Conservation (phyloP, 2,113 vertebrate genomes). For the Actenoides hombroni region DNA sequence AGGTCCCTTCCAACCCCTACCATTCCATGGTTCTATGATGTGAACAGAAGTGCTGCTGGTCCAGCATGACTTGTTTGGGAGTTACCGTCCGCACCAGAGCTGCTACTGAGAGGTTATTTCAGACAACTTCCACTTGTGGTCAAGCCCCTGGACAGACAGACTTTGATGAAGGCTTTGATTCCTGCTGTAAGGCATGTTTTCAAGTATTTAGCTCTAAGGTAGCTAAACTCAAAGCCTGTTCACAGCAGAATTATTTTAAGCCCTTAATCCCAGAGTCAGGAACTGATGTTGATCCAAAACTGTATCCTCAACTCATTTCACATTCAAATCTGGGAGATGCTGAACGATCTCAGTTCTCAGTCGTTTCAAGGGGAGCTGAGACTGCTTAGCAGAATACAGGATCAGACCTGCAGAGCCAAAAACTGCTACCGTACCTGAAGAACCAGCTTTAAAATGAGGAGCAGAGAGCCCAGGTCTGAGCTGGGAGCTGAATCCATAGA, state of each 20-base stretch:
- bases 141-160: not conserved
- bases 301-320: not conserved
- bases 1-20: too few relatives aligned
- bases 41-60: not conserved
- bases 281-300: not conserved
- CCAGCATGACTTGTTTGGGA: rapidly evolving
- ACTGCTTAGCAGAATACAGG: not conserved
- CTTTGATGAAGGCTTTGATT: not conserved
- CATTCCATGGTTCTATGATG: too few relatives aligned
- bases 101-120: not conserved
- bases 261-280: not conserved
- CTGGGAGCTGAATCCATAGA: not conserved
- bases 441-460: slow-evolving; percentile 33
- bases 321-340: not conserved
- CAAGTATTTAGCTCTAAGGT: not conserved
- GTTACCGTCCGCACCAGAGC: rapidly evolving
- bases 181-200: not conserved
- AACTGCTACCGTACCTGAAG: slow-evolving; percentile 30
- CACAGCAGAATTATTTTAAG: not conserved
- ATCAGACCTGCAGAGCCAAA: not conserved
- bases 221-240: not conserved
- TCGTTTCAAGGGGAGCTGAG: not conserved
- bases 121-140: not conserved
- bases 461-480: not conserved
- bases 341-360: not conserved